Base-by-base conservation (phyloP, 2,888 invertebrate species). In the Dasysyrphus tricinctus region DNA sequence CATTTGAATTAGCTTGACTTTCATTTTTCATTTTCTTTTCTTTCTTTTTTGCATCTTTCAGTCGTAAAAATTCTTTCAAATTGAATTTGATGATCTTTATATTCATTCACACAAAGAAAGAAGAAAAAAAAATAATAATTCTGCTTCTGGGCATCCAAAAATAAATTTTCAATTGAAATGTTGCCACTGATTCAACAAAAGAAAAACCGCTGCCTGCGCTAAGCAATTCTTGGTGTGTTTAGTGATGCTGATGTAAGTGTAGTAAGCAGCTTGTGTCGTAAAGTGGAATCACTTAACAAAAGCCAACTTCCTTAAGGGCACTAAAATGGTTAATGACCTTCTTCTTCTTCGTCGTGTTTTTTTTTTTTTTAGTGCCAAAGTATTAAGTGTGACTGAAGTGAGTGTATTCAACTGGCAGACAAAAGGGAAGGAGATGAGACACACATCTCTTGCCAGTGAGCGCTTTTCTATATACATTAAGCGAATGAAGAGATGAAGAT, bases 281-380 rank as follows among this genome's bases (percentile, higher is more conserved):
- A 80, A 84, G 83, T 84, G 80, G 83, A 84, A 56, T 67, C 83
- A 80, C 83, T 80, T 74, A 67, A 84, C 44, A 75, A 75, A 75
- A 49, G 80, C 63, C 75, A 63, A 84, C 83, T 84, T 84, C 83
- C 80, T 84, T 72, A 72, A 73, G 83, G 83, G 83, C 80, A 84
- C 72, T 83, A 59, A 81, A 77, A 83, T 75, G 83, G 83, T 83
- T 79, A 84, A 84, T 80, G 83, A 84, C 83, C 80, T 75, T 70
- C 34, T 61, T 61, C 69, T 69, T 56, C n/a, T 6, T 12, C 8
- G 14, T 32, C n/a, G 14, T 54, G 8, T 29, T 42, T 24, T 44
- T 63, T 63, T 32, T 32, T 32, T 44, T n/a, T 37, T 19, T 63
- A 9, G 42, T 61, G 24, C 16, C 34, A 32, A 34, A 57, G 56